Evolutionary conservation across 2,888 invertebrate genomes (phyloP).

Genomic region (Aspidiotus destructor): DNA sequence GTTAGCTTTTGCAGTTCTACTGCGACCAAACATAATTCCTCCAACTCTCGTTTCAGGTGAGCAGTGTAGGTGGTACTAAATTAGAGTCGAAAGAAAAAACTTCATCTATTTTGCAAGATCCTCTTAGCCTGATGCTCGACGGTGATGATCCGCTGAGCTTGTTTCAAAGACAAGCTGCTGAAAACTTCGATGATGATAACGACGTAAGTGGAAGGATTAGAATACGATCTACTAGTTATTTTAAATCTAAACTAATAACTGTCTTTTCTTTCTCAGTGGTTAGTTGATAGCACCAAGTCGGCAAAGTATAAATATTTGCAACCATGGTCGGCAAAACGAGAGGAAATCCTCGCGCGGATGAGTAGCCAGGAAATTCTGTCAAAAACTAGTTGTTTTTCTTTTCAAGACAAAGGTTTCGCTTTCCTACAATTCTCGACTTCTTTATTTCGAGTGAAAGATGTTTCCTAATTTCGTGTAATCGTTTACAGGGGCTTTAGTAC

Average conservation of each 20-base stretch:
- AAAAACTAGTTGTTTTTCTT: slow-evolving; percentile 19
- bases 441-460: background rate
- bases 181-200: slow-evolving; percentile 2
- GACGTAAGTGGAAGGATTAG: background rate
- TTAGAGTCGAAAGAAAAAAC: background rate
- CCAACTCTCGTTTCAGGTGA: background rate
- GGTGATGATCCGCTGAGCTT: slow-evolving; percentile 23
- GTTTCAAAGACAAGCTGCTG: slow-evolving; percentile 13
- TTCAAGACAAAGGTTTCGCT: slow-evolving; percentile 20
- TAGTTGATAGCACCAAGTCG: background rate
- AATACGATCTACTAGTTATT: background rate
- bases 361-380: slow-evolving; percentile 8
- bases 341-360: slow-evolving; percentile 9
- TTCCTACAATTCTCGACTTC: background rate
- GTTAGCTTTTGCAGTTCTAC: too few relatives aligned
- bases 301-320: slow-evolving; percentile 11
- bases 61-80: background rate
- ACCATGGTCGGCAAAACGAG: slow-evolving; percentile 18
- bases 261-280: slow-evolving; percentile 6
- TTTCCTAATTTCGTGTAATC: too few relatives aligned
- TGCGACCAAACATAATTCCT: too few relatives aligned
- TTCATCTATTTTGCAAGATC: slow-evolving; percentile 5
- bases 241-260: background rate
- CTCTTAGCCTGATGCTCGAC: slow-evolving; percentile 14
- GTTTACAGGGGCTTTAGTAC: too few relatives aligned